These are phyloP conservation scores for Tiliacea aurago DNA, from an alignment of 2,888 invertebrate genomes.

Conservation along the genomic window DNA sequence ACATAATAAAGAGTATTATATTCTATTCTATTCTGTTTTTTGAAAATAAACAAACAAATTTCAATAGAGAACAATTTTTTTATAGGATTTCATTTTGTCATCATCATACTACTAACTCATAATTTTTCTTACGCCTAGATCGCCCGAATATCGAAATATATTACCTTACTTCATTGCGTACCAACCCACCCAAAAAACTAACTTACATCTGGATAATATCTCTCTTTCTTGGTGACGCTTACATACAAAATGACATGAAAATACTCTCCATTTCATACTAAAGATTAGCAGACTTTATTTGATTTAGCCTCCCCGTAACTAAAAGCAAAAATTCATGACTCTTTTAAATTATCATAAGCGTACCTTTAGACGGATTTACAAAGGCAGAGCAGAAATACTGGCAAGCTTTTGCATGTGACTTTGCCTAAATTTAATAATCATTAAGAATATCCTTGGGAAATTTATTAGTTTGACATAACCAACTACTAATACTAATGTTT, in stretches of 20 bases:
- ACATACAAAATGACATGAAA: conserved; percentile 14
- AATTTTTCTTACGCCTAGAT: too few species aligned
- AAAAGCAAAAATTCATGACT: conserved; percentile 60
- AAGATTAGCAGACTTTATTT: conserved; percentile 43
- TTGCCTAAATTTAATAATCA: background rate
- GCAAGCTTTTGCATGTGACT: background rate
- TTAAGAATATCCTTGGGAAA: background rate
- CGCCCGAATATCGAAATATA: too few species aligned
- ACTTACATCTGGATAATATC: conserved; percentile 2
- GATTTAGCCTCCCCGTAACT: conserved; percentile 32
- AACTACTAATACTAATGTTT: background rate
- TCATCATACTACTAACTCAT: too few species aligned
- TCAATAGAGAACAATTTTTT: too few species aligned
- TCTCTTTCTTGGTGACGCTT: background rate
- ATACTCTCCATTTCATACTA: background rate
- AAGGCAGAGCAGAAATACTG: conserved; percentile 19
- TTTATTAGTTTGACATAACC: background rate
- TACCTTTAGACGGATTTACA: conserved; percentile 37
- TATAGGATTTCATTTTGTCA: too few species aligned
- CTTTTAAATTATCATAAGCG: conserved; percentile 70
- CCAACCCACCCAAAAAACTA: background rate
- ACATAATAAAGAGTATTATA: too few species aligned
- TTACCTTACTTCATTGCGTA: background rate
- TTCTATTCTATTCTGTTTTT: too few species aligned
- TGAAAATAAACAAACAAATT: too few species aligned